Evolutionary conservation across 2,113 vertebrate genomes (phyloP).

Genomic region (Phainopepla nitens): DNA sequence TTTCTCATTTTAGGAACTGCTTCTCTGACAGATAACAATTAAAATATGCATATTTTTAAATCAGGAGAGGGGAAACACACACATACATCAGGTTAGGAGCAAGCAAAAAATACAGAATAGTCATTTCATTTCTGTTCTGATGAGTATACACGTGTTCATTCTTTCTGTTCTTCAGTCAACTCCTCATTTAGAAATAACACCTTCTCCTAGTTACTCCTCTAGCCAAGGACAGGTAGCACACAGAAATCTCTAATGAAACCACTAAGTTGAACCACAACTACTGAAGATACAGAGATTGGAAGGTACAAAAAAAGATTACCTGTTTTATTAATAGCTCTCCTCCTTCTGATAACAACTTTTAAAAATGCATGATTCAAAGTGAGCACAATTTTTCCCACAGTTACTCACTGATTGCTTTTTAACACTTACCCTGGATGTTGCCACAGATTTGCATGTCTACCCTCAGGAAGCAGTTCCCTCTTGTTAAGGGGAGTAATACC

Average conservation of each 20-base stretch:
- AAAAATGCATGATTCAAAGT: neutral
- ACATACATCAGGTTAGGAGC: neutral
- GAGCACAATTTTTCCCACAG: neutral
- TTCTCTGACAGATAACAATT: neutral
- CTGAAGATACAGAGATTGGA: neutral
- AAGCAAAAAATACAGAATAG: neutral
- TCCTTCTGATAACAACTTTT: neutral
- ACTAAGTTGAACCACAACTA: neutral
- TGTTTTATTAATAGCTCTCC: neutral
- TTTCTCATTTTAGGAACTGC: neutral
- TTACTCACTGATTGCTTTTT: neutral
- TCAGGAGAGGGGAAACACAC: neutral
- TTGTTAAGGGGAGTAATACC: conserved; percentile 93
- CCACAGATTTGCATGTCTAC: conserved; percentile 89
- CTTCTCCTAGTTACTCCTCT: neutral
- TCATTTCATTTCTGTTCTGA: neutral
- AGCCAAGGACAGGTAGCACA: neutral
- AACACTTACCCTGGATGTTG: conserved; percentile 85
- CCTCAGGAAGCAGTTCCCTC: conserved; percentile 86
- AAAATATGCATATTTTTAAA: neutral
- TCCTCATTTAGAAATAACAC: neutral
- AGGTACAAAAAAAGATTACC: neutral
- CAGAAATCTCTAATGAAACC: neutral
- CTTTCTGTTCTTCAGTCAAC: neutral
- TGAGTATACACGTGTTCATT: neutral